Percentiles rank a stretch among this genome's conserved stretches.
These are phyloP conservation scores for Anableps anableps DNA, from an alignment of 2,797 vertebrate species.

Conservation along the genomic window DNA sequence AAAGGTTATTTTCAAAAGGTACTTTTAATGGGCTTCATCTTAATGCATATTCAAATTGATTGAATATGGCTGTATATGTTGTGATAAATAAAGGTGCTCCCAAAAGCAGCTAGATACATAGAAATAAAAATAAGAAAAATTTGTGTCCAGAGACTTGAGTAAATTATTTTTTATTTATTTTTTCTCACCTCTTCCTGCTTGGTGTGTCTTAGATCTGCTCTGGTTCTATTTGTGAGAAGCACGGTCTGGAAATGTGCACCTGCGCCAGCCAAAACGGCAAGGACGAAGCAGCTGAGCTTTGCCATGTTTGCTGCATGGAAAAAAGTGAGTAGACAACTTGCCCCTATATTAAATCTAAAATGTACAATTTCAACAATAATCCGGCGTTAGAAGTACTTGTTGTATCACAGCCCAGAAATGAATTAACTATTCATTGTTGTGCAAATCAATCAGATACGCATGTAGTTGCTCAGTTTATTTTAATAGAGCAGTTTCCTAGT, in stretches of 20 bases:
- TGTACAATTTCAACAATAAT: too few species aligned
- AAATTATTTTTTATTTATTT: neutral
- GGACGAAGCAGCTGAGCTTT: constrained; percentile 89
- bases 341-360: neutral
- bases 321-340: constrained; percentile 84
- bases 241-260: constrained; percentile 88
- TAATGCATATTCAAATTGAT: too few species aligned
- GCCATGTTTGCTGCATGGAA: constrained; percentile 96
- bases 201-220: constrained; percentile 85
- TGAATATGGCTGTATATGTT: too few species aligned
- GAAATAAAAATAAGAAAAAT: neutral
- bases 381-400: neutral
- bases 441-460: neutral
- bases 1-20: too few species aligned
- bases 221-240: constrained; percentile 94
- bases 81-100: neutral
- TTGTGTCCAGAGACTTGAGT: neutral
- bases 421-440: neutral
- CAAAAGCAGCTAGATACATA: neutral
- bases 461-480: neutral
- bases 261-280: constrained; percentile 86
- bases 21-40: too few species aligned
- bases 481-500: neutral
- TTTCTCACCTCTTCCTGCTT: neutral
- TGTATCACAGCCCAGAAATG: neutral